These are phyloP conservation scores for Oscheius sp. DNA, from an alignment of 2,888 invertebrate genomes.

Conservation along the genomic window DNA sequence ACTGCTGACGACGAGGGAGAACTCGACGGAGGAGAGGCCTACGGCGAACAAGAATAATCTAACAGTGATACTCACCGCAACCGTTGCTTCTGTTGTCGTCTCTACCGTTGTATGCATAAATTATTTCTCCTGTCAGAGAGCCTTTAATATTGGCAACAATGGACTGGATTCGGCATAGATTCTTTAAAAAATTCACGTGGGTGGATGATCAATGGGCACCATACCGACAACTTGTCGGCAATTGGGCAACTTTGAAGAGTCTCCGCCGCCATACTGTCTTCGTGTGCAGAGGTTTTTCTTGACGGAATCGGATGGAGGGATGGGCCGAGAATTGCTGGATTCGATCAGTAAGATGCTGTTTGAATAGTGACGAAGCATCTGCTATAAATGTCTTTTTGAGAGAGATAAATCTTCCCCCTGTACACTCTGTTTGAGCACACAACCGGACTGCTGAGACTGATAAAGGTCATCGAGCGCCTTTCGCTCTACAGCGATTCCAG, in stretches of 20 bases:
- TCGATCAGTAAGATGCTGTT: conserved; percentile 68
- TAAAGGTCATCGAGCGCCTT: conserved; percentile 91
- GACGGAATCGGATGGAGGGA: too few relatives aligned
- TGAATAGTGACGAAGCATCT: conserved; percentile 70
- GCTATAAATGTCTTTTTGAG: conserved; percentile 30
- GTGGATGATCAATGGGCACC: too few relatives aligned
- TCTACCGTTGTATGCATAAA: conserved; percentile 11
- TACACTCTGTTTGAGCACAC: conserved; percentile 92
- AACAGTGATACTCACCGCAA: neutral
- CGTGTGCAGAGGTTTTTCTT: too few relatives aligned
- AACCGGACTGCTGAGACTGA: conserved; percentile 92
- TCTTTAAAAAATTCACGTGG: too few relatives aligned
- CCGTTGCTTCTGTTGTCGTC: neutral
- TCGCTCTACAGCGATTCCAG: conserved; percentile 94
- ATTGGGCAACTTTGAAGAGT: too few relatives aligned
- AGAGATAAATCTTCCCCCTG: conserved; percentile 55
- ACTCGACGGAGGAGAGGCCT: conserved; percentile 41
- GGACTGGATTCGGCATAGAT: too few relatives aligned
- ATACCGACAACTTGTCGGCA: too few relatives aligned
- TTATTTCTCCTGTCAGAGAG: conserved; percentile 3
- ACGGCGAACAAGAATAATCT: conserved; percentile 23
- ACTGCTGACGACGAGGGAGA: conserved; percentile 58
- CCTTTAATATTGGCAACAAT: neutral
- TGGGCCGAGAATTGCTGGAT: conserved; percentile 46
- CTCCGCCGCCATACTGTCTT: too few relatives aligned